Evolutionary conservation across 2,113 vertebrate genomes (phyloP), one percentile per base, ranked within the genome.

Genomic region (Nycticebus coucang): DNA sequence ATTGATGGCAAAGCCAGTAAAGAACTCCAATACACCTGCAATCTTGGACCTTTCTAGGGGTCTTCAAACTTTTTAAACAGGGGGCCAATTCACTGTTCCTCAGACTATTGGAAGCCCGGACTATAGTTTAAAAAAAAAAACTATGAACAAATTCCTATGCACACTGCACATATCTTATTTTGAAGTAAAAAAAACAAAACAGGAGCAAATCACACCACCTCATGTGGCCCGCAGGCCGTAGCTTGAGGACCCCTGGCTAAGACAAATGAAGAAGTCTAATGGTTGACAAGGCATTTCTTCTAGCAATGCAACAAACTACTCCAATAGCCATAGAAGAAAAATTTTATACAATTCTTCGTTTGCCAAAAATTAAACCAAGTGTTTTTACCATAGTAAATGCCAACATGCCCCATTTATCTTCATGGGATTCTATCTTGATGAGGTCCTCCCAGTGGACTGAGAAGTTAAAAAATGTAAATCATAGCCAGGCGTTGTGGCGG

Each of bases 241-340:
- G 41, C 41, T 41, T 41, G 41, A 41, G 41, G 41, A 41, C 5
- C 41, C 41, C 41, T 41, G 41, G 41, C 7, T 35, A 22, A 87
- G 35, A 88, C 8, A 78, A 21, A 89, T 6, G 71, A 30, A 89
- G 18, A 92, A 37, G 30, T 81, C 37, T 64, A 69, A 72, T 19
- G 5, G 21, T 64, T 78, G 50, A 85, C 4, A 83, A 93, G 19
- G 33, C 21, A 84, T 92, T 92, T 92, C 37, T 95, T 85, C 18
- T 53, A 80, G 68, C 93, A 93, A 60, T 77, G 14, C 21, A 94
- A 87, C 57, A 83, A 89, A 68, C 24, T 89, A 83, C 30, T 86
- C 91, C 81, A 66, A 72, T 94, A 94, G 26, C 19, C 28, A 94
- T n/a, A 83, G 35, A 75, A 92, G 68, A 60, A 91, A 90, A 87